Base-by-base conservation (phyloP, 2,888 invertebrate species). In the Pristionchus arcanus region DNA sequence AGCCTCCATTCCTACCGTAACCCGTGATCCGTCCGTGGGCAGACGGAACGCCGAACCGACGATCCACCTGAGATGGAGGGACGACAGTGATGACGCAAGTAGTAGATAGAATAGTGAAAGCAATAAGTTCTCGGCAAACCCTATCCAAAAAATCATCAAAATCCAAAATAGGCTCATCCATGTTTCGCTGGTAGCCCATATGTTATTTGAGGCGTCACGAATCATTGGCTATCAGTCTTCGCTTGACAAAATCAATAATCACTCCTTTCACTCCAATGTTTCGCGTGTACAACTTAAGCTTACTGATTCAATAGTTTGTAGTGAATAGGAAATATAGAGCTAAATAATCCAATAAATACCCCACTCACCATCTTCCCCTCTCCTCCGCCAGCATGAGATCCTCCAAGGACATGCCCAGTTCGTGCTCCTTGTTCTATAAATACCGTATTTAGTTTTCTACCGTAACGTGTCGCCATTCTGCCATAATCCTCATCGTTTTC, bases 41-140 rank as follows among this genome's bases (percentile, higher is more conserved):
- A 93, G 89, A n/a, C 91, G 92, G 90, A 92, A 93, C 7, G 93
- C 93, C 11, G 93, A 93, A n/a, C 93, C 93, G 37, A 93, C 92
- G 81, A 93, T 90, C 93, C 93, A 93, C 92, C 92, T 92, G 86
- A 66, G 87, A 59, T 0, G 34, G 21, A 28, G 28, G 68, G 42
- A 49, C 15, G 34, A 0, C 15, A 49, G 21, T 21, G 42, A 49
- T 74, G 74, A 77, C 25, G 49, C 19, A 42, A 28, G 31, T 13
- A 7, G 13, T 11, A 3, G 28, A 59, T 31, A 3, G 34, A 71
- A 34, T 34, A 31, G 31, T 71, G 34, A 66, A 1, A 13, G 28
- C 28, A 49, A 13, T 49, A 49, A 42, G 42, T 42, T 42, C 9
- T 42, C 9, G 9, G 42, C 42, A 9, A 9, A 49, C 42, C 11